Percentiles rank a stretch among this genome's conserved stretches.
Conservation (phyloP, 37 sponge, comb jelly and placozoan genomes). For the Spongia lamella region DNA sequence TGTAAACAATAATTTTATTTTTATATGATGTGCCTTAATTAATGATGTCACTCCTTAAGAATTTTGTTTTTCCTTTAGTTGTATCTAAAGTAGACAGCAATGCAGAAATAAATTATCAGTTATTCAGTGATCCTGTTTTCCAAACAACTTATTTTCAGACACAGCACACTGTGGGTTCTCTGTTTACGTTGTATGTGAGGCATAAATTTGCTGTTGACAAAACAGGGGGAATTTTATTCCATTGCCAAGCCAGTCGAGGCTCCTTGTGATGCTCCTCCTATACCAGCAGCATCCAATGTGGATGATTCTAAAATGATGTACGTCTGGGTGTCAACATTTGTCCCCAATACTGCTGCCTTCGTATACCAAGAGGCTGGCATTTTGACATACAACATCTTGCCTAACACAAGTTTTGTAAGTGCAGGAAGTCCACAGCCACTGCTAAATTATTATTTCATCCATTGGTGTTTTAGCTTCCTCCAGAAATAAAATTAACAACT, state of each 20-base stretch:
- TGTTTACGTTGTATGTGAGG: no score
- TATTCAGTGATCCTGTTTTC: constrained; percentile 62
- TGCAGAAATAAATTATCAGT: constrained; percentile 66
- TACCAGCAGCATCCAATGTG: constrained; percentile 53
- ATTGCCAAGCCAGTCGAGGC: constrained; percentile 65
- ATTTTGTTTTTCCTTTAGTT: constrained; percentile 22
- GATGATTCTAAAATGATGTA: constrained; percentile 68
- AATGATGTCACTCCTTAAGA: neutral
- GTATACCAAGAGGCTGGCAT: constrained; percentile 77
- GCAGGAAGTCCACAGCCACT: neutral
- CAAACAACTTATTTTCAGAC: constrained; percentile 59
- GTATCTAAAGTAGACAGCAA: constrained; percentile 45
- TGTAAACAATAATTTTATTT: neutral
- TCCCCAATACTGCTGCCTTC: constrained; percentile 80
- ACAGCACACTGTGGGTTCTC: constrained; percentile 68
- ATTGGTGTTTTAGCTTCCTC: neutral
- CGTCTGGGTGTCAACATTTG: constrained; percentile 84
- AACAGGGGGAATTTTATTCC: constrained; percentile 83
- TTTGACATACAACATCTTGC: constrained; percentile 52
- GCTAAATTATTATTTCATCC: no score
- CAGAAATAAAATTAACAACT: neutral
- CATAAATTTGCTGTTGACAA: no score
- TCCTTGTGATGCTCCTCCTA: constrained; percentile 62
- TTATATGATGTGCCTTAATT: neutral
- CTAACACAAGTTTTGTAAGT: constrained; percentile 42